Evolutionary conservation across 2,888 invertebrate genomes (phyloP), one percentile per base, ranked within the genome.

Genomic region (Bruchidius siliquastri): DNA sequence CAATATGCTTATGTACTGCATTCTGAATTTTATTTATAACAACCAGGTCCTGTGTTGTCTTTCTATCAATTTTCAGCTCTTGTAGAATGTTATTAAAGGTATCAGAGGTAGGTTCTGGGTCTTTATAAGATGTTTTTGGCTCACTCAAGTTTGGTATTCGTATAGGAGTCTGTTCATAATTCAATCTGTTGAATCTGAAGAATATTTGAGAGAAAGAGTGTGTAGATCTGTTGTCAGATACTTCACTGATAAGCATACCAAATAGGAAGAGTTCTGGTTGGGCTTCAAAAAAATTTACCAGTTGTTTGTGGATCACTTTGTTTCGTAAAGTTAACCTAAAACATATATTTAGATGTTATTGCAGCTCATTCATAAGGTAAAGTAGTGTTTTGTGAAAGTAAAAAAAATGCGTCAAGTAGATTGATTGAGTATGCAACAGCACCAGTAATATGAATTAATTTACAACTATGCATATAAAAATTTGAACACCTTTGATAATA

Each of bases 121-220:
- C 80, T 78, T 83, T 84, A 72, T 86, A 86, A n/a, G 76, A 78
- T 75, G 84, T 82, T 72, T 82, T 82, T 0, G 83, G 77, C 79
- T 86, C 84, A 76, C 84, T 84, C 69, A 86, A 77, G 77, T 91
- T 91, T 2, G 88, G 88, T 70, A 91, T 90, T 73, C 82, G 83
- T 72, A 86, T 74, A 10, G 84, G 89, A 78, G 90, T 84, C 77
- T 87, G 86, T 78, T 90, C 90, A 83, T 88, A 89, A 84, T 87
- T 86, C 71, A 87, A 87, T 79, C 88, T 89, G 78, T 88, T 88
- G 49, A 89, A 89, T 82, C 90, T 89, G 66, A 91, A 86, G 84
- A 92, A 91, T 75, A 89, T 88, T 79, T 92, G 92, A 71, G 88
- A 88, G 79, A 89, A 91, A 74, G 89, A 88, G 80, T 91, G 91